A percentile compares a stretch with the other conserved stretches of the same genome.
phyloP scores from a whole-genome alignment of 2,888 invertebrate species.

The Parnassius orleans region DNA sequence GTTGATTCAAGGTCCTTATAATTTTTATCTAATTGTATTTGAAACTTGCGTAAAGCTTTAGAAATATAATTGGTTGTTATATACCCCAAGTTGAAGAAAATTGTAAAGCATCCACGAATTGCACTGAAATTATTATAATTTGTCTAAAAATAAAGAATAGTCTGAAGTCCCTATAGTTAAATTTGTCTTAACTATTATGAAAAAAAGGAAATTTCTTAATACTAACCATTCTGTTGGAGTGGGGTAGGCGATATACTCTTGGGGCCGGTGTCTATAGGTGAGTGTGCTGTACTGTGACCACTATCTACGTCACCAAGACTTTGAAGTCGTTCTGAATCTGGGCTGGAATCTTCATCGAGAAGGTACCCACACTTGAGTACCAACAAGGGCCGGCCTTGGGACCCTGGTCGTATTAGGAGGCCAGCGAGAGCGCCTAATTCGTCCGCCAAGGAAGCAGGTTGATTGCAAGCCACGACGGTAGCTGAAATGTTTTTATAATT shows the following conservation, averaged over 20 bases:
- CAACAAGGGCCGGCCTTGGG: conserved; percentile 80
- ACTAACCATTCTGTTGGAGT: conserved; percentile 75
- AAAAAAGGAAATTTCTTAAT: conserved; percentile 4
- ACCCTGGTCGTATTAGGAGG: conserved; percentile 59
- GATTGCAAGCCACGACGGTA: conserved; percentile 82
- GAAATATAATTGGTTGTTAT: conserved; percentile 12
- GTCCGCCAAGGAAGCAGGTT: conserved; percentile 85
- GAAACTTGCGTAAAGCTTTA: conserved; percentile 16
- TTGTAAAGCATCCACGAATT: conserved; percentile 28
- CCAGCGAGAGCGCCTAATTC: conserved; percentile 81
- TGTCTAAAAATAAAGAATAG: conserved; percentile 12
- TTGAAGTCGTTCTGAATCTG: conserved; percentile 91
- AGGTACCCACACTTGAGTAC: conserved; percentile 88
- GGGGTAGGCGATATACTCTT: conserved; percentile 91
- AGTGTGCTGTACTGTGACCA: conserved; percentile 95
- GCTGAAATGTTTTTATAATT: conserved; percentile 67
- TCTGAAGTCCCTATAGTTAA: conserved; percentile 8
- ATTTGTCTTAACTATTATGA: background rate
- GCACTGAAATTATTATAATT: conserved; percentile 27
- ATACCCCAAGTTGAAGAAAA: conserved; percentile 28
- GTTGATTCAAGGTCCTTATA: too few relatives aligned
- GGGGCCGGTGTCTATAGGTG: conserved; percentile 90
- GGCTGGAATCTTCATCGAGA: conserved; percentile 90
- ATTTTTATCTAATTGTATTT: too few relatives aligned
- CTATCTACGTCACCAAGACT: conserved; percentile 90